These are phyloP conservation scores for Trematomus bernacchii DNA, from an alignment of 2,797 vertebrate genomes.

Conservation along the genomic window DNA sequence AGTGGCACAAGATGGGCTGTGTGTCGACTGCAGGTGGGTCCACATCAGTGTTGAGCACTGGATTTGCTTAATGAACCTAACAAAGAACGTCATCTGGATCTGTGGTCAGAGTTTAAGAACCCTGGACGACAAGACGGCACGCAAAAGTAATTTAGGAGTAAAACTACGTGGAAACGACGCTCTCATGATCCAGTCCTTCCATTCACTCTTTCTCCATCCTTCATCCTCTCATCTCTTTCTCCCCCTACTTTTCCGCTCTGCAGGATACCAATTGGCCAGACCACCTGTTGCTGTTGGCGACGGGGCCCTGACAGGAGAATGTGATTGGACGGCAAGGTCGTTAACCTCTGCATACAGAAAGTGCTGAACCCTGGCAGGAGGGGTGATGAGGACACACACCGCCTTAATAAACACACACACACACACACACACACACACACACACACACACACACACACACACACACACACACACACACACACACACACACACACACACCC, in stretches of 20 bases:
- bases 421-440: conserved; percentile 47
- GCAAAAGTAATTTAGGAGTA: conserved; percentile 49
- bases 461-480: conserved; percentile 72
- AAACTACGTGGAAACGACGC: conserved; percentile 37
- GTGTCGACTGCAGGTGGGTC: conserved; percentile 19
- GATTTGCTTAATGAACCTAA: conserved; percentile 35
- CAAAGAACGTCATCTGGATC: conserved; percentile 23
- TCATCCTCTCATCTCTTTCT: conserved; percentile 66
- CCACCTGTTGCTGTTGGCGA: conserved; percentile 85
- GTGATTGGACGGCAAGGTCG: conserved; percentile 80
- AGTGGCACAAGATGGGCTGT: background rate
- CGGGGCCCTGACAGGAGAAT: conserved; percentile 80
- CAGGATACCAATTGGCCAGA: conserved; percentile 78
- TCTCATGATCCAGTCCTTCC: conserved; percentile 53
- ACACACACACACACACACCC: conserved; percentile 60
- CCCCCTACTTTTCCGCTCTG: conserved; percentile 77
- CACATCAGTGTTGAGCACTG: background rate
- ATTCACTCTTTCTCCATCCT: conserved; percentile 57
- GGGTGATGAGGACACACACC: conserved; percentile 72
- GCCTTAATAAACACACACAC: conserved; percentile 63
- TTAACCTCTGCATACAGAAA: conserved; percentile 79
- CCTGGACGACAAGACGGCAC: background rate
- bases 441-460: too few relatives aligned
- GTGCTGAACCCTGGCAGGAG: conserved; percentile 73
- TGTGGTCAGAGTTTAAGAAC: conserved; percentile 28